Base-by-base conservation (phyloP, 2,797 vertebrate genomes). In the Chromobotia macracanthus region DNA sequence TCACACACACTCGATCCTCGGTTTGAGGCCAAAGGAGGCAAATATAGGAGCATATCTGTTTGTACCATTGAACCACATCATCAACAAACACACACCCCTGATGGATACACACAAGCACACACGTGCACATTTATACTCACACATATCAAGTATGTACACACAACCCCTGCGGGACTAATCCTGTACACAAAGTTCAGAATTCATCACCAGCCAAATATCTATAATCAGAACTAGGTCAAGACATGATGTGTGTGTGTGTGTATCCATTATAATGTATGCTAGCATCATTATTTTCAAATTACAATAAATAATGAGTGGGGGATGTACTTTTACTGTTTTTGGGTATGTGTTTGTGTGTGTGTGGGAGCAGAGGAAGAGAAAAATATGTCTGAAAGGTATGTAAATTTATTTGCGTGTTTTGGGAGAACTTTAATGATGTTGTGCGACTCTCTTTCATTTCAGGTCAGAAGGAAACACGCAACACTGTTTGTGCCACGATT, bases 171-270 rank as follows among this genome's bases (percentile, higher is more conserved):
- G 31, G 44, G 25, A 69, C 19, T 70, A 71, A 51, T 70, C 44
- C 67, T 51, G 28, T 25, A 51, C 44, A 25, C 12, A 61, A n/a
- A 77, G 41, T 75, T 64, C 64, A 74, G 58, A 68, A 80, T 77
- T 77, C 66, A 83, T 83, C 74, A 75, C 9, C 5, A 77, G 74
- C 55, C 48, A 83, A 72, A 77, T 77, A 73, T 69, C 64, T 69
- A 51, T 16, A 16, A 75, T 80, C 69, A 70, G 74, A 83, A 77
- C 78, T 73, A 66, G 75, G 48, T 48, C 48, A 51, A 63, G 31
- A 50, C 51, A 60, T 46, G 35, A 74, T 71, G 3, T 53, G 67
- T 73, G 68, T 56, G 68, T 80, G 63, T 69, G 72, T 66, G 48
- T 46, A 21, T 58, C 10, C 56, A 19, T 19, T 77, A 38, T 70